Conservation (phyloP, 2,888 invertebrate genomes). For the Timema podura region DNA sequence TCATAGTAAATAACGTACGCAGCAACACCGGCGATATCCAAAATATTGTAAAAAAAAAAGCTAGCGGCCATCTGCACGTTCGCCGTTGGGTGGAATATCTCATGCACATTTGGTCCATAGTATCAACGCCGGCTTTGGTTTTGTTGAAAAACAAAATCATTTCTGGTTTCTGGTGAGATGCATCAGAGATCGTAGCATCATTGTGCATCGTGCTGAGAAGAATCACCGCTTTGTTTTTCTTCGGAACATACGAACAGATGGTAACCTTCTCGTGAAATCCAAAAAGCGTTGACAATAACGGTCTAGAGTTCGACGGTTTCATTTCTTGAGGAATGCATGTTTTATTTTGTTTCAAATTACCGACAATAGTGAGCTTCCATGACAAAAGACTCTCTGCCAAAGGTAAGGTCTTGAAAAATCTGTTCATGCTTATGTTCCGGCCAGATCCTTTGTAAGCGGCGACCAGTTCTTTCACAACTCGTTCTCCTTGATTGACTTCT, state of each 20-base stretch:
- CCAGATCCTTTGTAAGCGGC: neutral
- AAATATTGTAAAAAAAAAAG: conserved; percentile 17
- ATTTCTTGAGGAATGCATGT: conserved; percentile 17
- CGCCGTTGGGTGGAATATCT: conserved; percentile 20
- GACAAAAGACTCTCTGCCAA: conserved; percentile 11
- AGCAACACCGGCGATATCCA: conserved; percentile 17
- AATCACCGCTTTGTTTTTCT: conserved; percentile 17
- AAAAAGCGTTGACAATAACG: conserved; percentile 13
- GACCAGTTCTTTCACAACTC: neutral
- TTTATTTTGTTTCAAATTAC: conserved; percentile 7
- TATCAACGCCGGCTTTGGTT: conserved; percentile 21
- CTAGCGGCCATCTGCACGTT: conserved; percentile 16
- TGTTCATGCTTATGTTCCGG: conserved; percentile 12
- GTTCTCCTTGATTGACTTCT: conserved; percentile 8
- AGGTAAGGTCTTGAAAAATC: conserved; percentile 7
- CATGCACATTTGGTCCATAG: conserved; percentile 22
- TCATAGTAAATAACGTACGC: conserved; percentile 11
- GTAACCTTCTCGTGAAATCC: conserved; percentile 14
- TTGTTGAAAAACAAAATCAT: conserved; percentile 20
- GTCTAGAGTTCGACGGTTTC: conserved; percentile 14
- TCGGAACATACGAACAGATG: conserved; percentile 16
- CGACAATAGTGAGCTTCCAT: conserved; percentile 5
- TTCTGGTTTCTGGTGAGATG: conserved; percentile 16
- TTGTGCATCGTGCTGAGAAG: conserved; percentile 13
- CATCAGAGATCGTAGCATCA: conserved; percentile 18